Conservation (phyloP, 2,113 vertebrate species). For the Stomatorhinus ivindoensis region DNA sequence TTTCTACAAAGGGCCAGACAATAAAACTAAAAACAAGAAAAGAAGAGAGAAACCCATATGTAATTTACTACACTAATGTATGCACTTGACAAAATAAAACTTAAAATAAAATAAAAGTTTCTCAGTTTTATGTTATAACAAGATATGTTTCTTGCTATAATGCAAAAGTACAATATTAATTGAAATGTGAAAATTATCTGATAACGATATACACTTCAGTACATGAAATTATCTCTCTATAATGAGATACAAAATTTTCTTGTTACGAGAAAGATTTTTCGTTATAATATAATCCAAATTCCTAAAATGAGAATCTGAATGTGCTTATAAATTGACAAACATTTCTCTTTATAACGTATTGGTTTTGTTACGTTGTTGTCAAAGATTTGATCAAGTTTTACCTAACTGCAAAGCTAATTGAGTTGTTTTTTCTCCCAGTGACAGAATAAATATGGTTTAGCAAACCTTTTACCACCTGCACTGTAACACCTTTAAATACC, state of each 20-base stretch:
- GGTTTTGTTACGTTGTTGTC: not conserved
- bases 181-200: not conserved
- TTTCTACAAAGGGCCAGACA: constrained; percentile 29
- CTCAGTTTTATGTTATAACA: not conserved
- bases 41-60: not conserved
- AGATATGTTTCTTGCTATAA: not conserved
- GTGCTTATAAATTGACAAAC: not conserved
- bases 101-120: not conserved
- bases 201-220: not conserved
- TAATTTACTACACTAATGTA: not conserved
- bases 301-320: not conserved
- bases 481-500: too few species aligned
- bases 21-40: constrained; percentile 41
- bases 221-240: not conserved
- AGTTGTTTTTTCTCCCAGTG: too few species aligned
- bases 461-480: too few species aligned
- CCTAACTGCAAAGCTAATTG: too few species aligned
- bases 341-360: not conserved
- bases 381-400: not conserved
- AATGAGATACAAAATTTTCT: not conserved
- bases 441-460: not conserved
- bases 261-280: not conserved
- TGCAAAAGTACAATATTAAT: not conserved
- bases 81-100: not conserved
- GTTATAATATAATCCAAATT: not conserved